A percentile compares a stretch with the other conserved stretches of the same genome.
These are phyloP conservation scores for Boleophthalmus pectinirostris DNA, from an alignment of 2,113 vertebrate species.

Conservation along the genomic window DNA sequence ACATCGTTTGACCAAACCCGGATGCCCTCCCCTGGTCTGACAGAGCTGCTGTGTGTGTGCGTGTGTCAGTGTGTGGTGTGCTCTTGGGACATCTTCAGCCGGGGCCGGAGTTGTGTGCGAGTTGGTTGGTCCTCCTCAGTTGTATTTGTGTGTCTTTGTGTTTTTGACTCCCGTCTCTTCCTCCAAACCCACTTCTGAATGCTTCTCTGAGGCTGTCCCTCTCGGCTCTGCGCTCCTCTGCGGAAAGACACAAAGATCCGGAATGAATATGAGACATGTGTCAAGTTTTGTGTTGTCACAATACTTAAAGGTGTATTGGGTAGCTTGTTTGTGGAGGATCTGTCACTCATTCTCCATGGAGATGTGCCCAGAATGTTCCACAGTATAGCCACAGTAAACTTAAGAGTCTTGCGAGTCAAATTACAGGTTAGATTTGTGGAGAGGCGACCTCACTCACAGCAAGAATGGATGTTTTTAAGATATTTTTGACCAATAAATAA, in stretches of 20 bases:
- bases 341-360: too few species aligned
- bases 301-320: too few species aligned
- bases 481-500: too few species aligned
- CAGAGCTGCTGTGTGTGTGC: slow-evolving; percentile 39
- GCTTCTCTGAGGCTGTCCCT: slow-evolving; percentile 59
- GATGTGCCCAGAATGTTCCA: too few species aligned
- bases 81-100: slow-evolving; percentile 72
- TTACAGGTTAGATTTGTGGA: too few species aligned
- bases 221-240: slow-evolving; percentile 63
- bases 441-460: too few species aligned
- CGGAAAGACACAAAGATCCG: slow-evolving; percentile 57
- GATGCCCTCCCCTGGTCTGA: background rate
- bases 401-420: too few species aligned
- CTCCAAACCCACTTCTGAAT: slow-evolving; percentile 59
- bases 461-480: too few species aligned
- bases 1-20: too few species aligned
- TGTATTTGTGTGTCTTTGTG: slow-evolving; percentile 69
- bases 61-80: slow-evolving; percentile 61
- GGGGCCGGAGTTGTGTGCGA: slow-evolving; percentile 61
- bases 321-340: too few species aligned
- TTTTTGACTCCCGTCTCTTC: slow-evolving; percentile 62
- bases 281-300: background rate
- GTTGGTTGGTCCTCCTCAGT: slow-evolving; percentile 65
- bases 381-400: too few species aligned
- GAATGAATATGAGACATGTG: slow-evolving; percentile 36